Percentiles rank a stretch among this genome's conserved stretches.
Conservation (phyloP, 1,140 invertebrate genomes). For the Drosophila ercepeae region DNA sequence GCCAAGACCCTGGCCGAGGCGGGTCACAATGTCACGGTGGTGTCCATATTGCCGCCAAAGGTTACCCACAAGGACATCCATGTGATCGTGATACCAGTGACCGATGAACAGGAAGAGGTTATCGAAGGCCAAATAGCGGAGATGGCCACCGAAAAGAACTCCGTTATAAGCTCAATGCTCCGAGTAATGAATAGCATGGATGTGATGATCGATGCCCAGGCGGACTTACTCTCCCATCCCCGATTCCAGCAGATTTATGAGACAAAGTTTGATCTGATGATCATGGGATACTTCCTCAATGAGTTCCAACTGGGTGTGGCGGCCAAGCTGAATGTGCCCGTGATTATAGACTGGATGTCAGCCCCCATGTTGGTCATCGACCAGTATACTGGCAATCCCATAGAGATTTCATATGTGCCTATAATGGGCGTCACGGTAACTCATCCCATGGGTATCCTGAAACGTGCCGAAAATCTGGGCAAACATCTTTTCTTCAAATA, state of each 20-base stretch:
- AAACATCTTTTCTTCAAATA: conserved; percentile 1
- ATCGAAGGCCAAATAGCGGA: conserved; percentile 38
- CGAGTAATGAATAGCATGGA: conserved; percentile 44
- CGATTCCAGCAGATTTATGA: conserved; percentile 66
- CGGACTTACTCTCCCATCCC: conserved; percentile 46
- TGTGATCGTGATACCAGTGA: conserved; percentile 54
- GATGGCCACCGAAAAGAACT: conserved; percentile 54
- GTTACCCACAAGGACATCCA: conserved; percentile 60
- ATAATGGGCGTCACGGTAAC: conserved; percentile 3
- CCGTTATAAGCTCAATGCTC: conserved; percentile 11
- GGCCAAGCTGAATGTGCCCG: conserved; percentile 58
- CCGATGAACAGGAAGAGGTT: conserved; percentile 38
- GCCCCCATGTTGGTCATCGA: conserved; percentile 31
- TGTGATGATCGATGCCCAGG: conserved; percentile 55
- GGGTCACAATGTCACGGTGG: conserved; percentile 76
- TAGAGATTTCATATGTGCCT: conserved; percentile 61
- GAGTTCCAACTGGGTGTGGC: conserved; percentile 71
- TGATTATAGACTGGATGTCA: conserved; percentile 60
- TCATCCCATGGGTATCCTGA: conserved; percentile 35
- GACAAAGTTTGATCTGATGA: conserved; percentile 73
- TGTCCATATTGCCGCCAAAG: conserved; percentile 49
- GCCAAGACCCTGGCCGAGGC: conserved; percentile 57
- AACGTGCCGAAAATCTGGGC: conserved; percentile 7
- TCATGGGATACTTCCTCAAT: conserved; percentile 71
- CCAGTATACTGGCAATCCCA: conserved; percentile 56